phyloP scores from a whole-genome alignment of 2,797 vertebrate genomes.

The Danio tinwini region DNA sequence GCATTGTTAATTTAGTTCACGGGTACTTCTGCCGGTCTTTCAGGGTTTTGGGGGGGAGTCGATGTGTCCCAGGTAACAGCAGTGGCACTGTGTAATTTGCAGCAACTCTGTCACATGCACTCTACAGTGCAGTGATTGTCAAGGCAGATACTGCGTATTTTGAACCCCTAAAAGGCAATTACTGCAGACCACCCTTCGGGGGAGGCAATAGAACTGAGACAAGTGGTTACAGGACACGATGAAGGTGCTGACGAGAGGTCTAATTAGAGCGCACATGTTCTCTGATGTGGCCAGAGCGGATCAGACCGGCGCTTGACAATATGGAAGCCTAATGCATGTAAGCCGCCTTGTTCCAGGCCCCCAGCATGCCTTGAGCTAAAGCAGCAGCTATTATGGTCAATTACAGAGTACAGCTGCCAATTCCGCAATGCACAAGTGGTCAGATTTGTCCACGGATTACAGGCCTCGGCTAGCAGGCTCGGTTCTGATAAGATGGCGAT shows the following conservation, averaged over 20 bases:
- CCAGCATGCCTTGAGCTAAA: constrained; percentile 10
- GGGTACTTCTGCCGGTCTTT: constrained; percentile 1
- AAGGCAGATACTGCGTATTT: constrained; percentile 64
- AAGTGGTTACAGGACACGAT: constrained; percentile 55
- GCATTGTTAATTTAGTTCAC: constrained; percentile 18
- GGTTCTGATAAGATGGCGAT: background rate
- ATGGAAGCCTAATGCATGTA: constrained; percentile 39
- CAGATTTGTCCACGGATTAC: constrained; percentile 39
- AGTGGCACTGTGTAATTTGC: constrained; percentile 51
- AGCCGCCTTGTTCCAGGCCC: constrained; percentile 4
- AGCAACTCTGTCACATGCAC: constrained; percentile 36
- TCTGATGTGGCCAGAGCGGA: constrained; percentile 33
- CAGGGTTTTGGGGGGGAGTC: constrained; percentile 1
- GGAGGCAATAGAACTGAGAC: constrained; percentile 38
- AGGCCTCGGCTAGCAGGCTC: background rate
- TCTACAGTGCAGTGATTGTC: constrained; percentile 61
- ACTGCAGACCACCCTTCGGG: constrained; percentile 49
- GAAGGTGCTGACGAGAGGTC: constrained; percentile 50
- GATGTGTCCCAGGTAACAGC: constrained; percentile 27
- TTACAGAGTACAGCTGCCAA: constrained; percentile 27
- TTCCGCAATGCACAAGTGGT: constrained; percentile 28
- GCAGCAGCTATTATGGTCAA: constrained; percentile 34
- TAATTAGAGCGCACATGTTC: constrained; percentile 55
- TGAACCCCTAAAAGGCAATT: constrained; percentile 61
- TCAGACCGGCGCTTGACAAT: constrained; percentile 30